Evolutionary conservation across 2,888 invertebrate species (phyloP).

Genomic region (Drosophila prostipennis): DNA sequence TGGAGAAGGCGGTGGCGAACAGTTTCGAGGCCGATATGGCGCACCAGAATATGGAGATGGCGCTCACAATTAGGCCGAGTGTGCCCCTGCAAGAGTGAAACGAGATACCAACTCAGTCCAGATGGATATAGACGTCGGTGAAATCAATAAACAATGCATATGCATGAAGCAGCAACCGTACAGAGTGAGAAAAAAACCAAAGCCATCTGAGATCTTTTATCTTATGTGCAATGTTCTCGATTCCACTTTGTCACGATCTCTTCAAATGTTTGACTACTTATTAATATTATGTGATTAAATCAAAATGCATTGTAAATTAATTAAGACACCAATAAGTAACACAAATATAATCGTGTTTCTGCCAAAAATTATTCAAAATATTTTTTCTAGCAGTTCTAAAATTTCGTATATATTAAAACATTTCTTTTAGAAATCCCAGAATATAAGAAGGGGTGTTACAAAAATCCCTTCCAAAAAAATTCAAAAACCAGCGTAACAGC

Average conservation of each 20-base stretch:
- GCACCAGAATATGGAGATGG: constrained; percentile 89
- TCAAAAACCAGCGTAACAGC: no score
- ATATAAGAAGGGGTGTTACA: no score
- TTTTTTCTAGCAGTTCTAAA: no score
- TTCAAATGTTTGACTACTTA: no score
- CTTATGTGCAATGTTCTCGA: background rate
- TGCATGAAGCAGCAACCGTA: constrained; percentile 59
- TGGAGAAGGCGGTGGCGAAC: constrained; percentile 90
- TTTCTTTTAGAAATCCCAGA: no score
- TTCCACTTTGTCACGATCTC: background rate
- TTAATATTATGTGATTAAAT: no score
- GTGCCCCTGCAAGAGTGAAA: constrained; percentile 84
- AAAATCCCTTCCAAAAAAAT: no score
- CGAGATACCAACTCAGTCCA: constrained; percentile 36
- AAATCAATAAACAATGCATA: constrained; percentile 78
- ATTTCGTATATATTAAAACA: no score
- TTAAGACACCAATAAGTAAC: no score
- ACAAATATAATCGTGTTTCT: no score
- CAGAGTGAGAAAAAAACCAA: constrained; percentile 5
- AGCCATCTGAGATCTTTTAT: background rate
- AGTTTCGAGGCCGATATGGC: constrained; percentile 90
- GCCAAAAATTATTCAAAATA: no score
- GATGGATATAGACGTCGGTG: constrained; percentile 39
- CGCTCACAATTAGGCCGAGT: constrained; percentile 86
- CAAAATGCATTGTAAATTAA: no score